Evolutionary conservation across 2,888 invertebrate genomes (phyloP), one percentile per base, ranked within the genome.

Genomic region (Conistra vaccinii): DNA sequence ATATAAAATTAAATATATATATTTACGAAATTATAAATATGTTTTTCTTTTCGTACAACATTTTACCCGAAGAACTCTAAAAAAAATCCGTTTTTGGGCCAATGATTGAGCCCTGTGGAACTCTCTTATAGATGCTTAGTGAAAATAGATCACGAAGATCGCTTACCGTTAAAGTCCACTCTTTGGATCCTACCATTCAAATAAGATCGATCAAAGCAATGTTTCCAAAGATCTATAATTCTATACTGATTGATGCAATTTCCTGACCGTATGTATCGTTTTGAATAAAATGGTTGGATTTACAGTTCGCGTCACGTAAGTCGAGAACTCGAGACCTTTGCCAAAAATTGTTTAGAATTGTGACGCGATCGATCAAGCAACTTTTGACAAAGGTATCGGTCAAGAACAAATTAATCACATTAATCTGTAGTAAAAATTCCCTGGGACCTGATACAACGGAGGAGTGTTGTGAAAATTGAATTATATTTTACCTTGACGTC

Each of bases 1-100:
- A 96, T 96, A 95, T 96, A 96, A 96, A 96, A 94, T 96, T 96
- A 96, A 96, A 96, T 95, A 96, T 96, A 96, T 96, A 96, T 96
- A 96, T 96, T 96, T 96, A 96, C 96, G 96, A 96, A 96, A 96
- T 94, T 89, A 94, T 77, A 88, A 83, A 87, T 87, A 91, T 90
- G 93, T 93, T 66, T 78, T 87, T 90, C 86, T 90, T 89, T 86
- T 86, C 57, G 26, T 55, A 61, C 32, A 71, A 17, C 12, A n/a
- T 55, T 51, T 62, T 32, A n/a, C 20, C 60, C 14, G n/a, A 42
- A 29, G 7, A n/a, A 53, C 17, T 32, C 7, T 14, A 53, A 57
- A 17, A 55, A 29, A 23, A 63, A 12, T 7, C 23, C 61, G 35
- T 9, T 35, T 62, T 39, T 39, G 17, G 39, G 12, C 67, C 69